A percentile compares a stretch with the other conserved stretches of the same genome.
These are phyloP conservation scores for Benitochromis conjunctus DNA, from an alignment of 2,113 vertebrate genomes.

Conservation along the genomic window DNA sequence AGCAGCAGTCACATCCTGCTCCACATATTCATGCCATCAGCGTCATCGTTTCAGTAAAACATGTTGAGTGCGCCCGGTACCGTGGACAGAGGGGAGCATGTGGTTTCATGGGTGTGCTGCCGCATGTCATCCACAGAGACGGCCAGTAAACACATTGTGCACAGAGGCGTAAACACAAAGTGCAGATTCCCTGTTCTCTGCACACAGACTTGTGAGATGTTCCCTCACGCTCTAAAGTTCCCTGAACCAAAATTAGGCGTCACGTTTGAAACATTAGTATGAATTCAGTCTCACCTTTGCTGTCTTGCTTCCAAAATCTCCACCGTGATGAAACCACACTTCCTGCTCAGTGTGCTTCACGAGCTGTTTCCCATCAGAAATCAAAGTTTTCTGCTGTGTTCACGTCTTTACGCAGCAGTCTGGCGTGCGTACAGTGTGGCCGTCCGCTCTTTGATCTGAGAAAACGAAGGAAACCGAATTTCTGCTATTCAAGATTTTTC, in stretches of 20 bases:
- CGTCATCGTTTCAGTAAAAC: neutral
- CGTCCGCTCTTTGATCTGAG: neutral
- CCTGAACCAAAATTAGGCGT: neutral
- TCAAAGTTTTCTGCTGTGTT: too few species aligned
- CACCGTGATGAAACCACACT: neutral
- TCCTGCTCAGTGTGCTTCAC: neutral
- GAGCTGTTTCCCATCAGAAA: neutral
- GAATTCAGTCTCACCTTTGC: neutral
- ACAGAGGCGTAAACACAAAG: neutral
- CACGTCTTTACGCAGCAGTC: neutral
- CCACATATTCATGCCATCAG: neutral
- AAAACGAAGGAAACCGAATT: neutral
- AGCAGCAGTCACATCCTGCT: neutral
- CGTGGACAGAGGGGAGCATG: too few species aligned
- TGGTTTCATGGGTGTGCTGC: neutral
- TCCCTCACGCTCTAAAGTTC: neutral
- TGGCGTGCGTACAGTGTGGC: neutral
- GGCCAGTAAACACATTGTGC: neutral
- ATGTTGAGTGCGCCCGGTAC: too few species aligned
- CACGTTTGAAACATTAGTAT: neutral
- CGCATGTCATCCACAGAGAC: neutral
- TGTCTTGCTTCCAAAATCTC: neutral
- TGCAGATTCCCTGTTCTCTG: neutral
- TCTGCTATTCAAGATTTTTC: neutral
- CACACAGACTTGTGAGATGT: neutral